Percentiles rank a stretch among this genome's conserved stretches.
Conservation (phyloP, 2,797 vertebrate genomes). For the Microtus californicus region DNA sequence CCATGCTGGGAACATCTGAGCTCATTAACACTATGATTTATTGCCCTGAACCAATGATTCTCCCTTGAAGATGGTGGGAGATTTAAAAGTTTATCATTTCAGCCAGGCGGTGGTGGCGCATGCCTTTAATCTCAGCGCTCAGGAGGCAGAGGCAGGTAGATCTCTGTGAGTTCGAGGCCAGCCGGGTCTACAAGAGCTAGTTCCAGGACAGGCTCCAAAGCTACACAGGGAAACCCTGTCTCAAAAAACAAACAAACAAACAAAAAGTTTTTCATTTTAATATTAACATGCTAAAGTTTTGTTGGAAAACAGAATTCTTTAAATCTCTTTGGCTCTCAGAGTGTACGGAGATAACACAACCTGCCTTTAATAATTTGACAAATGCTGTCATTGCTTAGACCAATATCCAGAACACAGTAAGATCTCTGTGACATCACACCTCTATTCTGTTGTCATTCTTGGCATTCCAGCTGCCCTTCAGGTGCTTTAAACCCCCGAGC, state of each 20-base stretch:
- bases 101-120: too few relatives aligned
- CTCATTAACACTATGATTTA: neutral
- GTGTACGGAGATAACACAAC: neutral
- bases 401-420: neutral
- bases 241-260: too few relatives aligned
- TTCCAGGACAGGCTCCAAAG: too few relatives aligned
- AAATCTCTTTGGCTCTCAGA: neutral
- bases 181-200: too few relatives aligned
- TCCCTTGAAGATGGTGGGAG: neutral
- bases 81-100: neutral
- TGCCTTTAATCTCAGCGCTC: too few relatives aligned
- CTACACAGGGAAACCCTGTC: too few relatives aligned
- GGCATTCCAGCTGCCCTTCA: neutral
- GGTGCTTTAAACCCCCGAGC: neutral
- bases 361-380: neutral
- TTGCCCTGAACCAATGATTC: neutral
- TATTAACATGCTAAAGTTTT: neutral
- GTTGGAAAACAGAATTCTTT: neutral
- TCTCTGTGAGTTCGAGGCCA: too few relatives aligned
- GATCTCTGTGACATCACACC: neutral
- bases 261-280: neutral
- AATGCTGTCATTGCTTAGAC: neutral
- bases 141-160: too few relatives aligned
- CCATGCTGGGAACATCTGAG: neutral
- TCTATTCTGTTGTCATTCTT: neutral